Conservation (phyloP, 2,113 vertebrate species). For the Ascaphus truei region DNA sequence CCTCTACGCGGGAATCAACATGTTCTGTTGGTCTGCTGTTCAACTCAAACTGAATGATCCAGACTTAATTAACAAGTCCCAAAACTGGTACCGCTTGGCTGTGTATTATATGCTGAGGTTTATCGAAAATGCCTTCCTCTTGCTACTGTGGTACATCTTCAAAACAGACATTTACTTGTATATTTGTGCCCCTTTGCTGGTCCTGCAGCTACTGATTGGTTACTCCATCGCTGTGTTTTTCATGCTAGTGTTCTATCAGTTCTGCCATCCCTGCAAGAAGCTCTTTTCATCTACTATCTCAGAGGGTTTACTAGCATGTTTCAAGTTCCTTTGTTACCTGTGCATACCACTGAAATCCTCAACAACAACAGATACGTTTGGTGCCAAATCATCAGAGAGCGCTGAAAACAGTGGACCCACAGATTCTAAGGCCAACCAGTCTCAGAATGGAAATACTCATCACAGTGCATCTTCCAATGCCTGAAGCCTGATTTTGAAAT, state of each 20-base stretch:
- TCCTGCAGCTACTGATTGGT: constrained; percentile 78
- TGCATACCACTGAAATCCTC: constrained; percentile 42
- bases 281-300: constrained; percentile 84
- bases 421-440: constrained; percentile 51
- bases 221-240: constrained; percentile 83
- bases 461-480: constrained; percentile 57
- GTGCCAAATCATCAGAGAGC: constrained; percentile 43
- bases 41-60: constrained; percentile 86
- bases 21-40: constrained; percentile 97
- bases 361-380: constrained; percentile 42
- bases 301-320: constrained; percentile 69
- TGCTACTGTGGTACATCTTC: constrained; percentile 84
- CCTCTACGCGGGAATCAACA: constrained; percentile 92
- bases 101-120: constrained; percentile 88
- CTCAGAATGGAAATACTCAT: constrained; percentile 55
- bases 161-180: constrained; percentile 82
- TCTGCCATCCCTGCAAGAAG: constrained; percentile 89
- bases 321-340: constrained; percentile 64
- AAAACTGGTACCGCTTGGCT: constrained; percentile 83
- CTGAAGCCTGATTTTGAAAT: too few species aligned
- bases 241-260: constrained; percentile 95
- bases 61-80: constrained; percentile 90
- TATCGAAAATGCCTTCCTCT: constrained; percentile 82
- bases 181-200: constrained; percentile 76
- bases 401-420: constrained; percentile 38